Percentiles rank a stretch among this genome's conserved stretches.
Evolutionary conservation across 2,797 vertebrate species (phyloP).

Genomic region (Enoplosus armatus): DNA sequence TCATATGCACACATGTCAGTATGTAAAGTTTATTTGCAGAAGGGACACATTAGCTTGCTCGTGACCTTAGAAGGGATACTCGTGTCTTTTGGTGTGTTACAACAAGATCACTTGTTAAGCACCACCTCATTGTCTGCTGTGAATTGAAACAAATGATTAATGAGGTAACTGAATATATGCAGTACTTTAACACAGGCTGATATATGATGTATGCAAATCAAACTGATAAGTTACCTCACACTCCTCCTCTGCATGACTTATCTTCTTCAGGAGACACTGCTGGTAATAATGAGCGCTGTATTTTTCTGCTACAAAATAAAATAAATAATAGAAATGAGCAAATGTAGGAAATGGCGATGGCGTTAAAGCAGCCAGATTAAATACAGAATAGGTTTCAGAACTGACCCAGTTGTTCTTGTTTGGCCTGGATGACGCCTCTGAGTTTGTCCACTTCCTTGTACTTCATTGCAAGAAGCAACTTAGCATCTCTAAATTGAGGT

Average conservation of each 20-base stretch:
- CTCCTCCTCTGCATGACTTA: conserved; percentile 50
- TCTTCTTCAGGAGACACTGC: conserved; percentile 52
- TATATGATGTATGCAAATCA: neutral
- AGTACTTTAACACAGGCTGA: neutral
- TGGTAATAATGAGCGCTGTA: conserved; percentile 45
- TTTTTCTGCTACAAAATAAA: conserved; percentile 43
- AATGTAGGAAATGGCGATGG: neutral
- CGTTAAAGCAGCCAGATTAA: neutral
- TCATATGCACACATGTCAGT: neutral
- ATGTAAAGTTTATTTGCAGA: neutral
- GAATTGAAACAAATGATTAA: neutral
- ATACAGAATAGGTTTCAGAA: neutral
- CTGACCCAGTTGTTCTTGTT: conserved; percentile 71
- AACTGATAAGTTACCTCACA: conserved; percentile 57
- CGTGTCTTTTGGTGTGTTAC: neutral
- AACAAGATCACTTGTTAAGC: neutral
- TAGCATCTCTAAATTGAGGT: conserved; percentile 62
- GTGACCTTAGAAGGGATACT: neutral
- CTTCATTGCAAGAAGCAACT: conserved; percentile 65
- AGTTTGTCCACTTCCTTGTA: conserved; percentile 67
- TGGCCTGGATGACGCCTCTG: conserved; percentile 50
- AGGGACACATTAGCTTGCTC: neutral
- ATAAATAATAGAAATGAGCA: neutral
- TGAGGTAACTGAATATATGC: neutral
- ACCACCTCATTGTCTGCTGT: neutral